Percentiles rank a stretch among this genome's conserved stretches.
Conservation (phyloP, 2,888 invertebrate species). For the Patella caerulea region DNA sequence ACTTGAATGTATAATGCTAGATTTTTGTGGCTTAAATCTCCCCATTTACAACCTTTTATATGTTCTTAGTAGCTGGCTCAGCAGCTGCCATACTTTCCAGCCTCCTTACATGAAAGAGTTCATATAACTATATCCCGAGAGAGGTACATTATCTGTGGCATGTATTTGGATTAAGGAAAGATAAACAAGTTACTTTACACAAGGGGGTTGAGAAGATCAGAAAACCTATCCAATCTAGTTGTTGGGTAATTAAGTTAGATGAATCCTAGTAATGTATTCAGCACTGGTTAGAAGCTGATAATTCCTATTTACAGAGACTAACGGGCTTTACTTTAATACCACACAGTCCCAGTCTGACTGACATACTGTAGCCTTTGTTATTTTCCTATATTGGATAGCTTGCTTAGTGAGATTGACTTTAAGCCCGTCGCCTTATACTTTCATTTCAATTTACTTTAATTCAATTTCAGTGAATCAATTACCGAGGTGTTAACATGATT, state of each 20-base stretch:
- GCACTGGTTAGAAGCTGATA: neutral
- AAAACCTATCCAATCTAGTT: conserved; percentile 20
- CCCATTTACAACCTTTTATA: too few relatives aligned
- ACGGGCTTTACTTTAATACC: neutral
- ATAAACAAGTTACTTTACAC: conserved; percentile 19
- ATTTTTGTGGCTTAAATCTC: too few relatives aligned
- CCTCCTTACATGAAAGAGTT: too few relatives aligned
- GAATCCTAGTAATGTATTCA: too few relatives aligned
- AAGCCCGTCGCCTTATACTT: neutral
- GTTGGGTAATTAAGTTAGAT: conserved; percentile 21
- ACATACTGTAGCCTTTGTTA: neutral
- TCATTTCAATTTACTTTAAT: conserved; percentile 7
- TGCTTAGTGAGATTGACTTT: neutral
- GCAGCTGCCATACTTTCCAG: too few relatives aligned
- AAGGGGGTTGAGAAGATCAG: conserved; percentile 17
- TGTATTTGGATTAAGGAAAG: conserved; percentile 29
- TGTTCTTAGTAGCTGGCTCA: too few relatives aligned
- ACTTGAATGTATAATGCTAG: too few relatives aligned
- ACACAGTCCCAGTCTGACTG: neutral
- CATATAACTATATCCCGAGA: conserved; percentile 6
- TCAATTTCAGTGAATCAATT: conserved; percentile 1
- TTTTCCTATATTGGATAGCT: conserved; percentile 1
- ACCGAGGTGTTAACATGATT: neutral
- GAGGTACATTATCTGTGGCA: neutral
- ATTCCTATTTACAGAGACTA: conserved; percentile 6